phyloP scores from a whole-genome alignment of 2,888 invertebrate genomes.

The Habrosyne pyritoides region DNA sequence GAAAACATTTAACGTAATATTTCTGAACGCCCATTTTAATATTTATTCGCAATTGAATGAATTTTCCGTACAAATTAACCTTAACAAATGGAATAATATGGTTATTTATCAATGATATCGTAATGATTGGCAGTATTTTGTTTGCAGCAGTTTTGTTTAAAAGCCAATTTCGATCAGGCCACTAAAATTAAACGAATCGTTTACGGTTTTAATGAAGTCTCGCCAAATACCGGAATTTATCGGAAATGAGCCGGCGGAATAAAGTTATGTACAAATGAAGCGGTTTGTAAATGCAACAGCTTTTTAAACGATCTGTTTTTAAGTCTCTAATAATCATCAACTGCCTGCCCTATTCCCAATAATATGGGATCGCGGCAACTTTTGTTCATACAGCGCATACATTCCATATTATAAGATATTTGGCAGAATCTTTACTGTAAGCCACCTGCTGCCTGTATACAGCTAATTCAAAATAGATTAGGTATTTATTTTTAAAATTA shows the following conservation, averaged over 20 bases:
- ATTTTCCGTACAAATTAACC: not conserved
- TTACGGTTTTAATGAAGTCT: slow-evolving; percentile 59
- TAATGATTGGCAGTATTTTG: not conserved
- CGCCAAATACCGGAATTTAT: slow-evolving; percentile 56
- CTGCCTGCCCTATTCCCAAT: no score
- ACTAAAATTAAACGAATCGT: slow-evolving; percentile 54
- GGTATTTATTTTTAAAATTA: no score
- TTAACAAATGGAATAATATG: not conserved
- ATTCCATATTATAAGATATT: no score
- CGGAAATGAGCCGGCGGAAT: slow-evolving; percentile 44
- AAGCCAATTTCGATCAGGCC: slow-evolving; percentile 39
- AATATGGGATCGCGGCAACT: no score
- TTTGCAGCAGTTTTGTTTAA: slow-evolving; percentile 14
- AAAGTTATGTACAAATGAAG: slow-evolving; percentile 12
- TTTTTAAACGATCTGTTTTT: no score
- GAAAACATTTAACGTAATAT: not conserved
- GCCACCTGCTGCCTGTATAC: no score
- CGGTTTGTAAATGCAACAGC: not conserved
- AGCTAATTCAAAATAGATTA: no score
- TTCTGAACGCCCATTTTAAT: not conserved
- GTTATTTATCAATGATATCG: not conserved
- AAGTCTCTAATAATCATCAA: no score
- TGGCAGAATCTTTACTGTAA: no score
- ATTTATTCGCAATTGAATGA: not conserved
- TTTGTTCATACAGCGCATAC: no score